Percentiles rank a stretch among this genome's conserved stretches.
Conservation (phyloP, 2,113 vertebrate species). For the Calidris pugnax region DNA sequence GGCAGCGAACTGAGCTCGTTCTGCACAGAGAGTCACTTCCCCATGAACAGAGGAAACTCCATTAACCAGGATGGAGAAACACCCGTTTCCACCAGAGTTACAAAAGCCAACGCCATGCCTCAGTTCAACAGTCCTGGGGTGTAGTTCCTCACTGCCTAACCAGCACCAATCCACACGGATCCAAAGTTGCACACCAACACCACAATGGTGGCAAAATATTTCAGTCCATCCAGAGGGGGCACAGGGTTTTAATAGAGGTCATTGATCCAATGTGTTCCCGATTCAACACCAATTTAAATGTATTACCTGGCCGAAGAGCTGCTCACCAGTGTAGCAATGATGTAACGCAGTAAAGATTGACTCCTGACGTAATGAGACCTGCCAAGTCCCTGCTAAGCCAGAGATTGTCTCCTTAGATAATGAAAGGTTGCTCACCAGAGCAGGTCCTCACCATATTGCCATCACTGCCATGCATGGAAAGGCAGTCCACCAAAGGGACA, state of each 20-base stretch:
- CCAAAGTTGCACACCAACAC: not conserved
- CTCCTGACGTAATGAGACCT: not conserved
- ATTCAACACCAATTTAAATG: not conserved
- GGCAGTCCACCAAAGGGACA: not conserved
- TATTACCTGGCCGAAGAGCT: not conserved
- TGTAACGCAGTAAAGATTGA: not conserved
- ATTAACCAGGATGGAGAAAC: not conserved
- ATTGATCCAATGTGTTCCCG: not conserved
- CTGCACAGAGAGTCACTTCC: not conserved
- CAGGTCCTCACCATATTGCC: not conserved
- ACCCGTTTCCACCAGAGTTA: not conserved
- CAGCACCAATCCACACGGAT: not conserved
- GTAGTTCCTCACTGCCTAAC: not conserved
- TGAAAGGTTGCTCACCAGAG: not conserved
- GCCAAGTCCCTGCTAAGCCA: not conserved
- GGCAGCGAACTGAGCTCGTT: not conserved
- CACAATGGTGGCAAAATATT: not conserved
- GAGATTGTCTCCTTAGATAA: not conserved
- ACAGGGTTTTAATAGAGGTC: not conserved
- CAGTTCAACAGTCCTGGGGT: not conserved
- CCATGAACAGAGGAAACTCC: not conserved
- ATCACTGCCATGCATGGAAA: not conserved
- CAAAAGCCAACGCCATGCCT: accelerated
- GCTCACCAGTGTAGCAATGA: not conserved
- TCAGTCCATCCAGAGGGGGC: not conserved